Base-by-base conservation (phyloP, 2,113 vertebrate species). In the Columbina picui region DNA sequence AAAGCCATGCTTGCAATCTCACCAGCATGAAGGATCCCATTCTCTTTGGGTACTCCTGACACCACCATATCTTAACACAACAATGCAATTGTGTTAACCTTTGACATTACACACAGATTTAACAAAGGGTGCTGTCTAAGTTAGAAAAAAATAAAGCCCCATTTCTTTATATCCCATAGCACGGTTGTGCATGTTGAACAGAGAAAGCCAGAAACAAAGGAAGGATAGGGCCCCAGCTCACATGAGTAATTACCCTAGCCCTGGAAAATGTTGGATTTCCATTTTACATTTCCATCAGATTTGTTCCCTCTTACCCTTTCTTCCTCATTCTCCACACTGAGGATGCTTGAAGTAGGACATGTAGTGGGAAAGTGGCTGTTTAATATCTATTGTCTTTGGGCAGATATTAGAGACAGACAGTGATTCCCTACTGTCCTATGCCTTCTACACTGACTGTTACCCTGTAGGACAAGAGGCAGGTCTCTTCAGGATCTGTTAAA, bases 1-100 rank as follows among this genome's bases (percentile, higher is more conserved):
- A 99, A 97, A 89, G 98, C 98, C 98, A 99, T 98, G 93, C 98
- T 99, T 95, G 98, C 96, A 0, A 98, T 98, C 87, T 99, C 98
- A 23, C 98, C 87, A 1, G 97, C 98, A 17, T 98, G 98, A n/a
- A 97, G 96, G 81, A 98, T 98, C 45, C 98, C 98, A 26, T 98
- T 99, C 86, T 98, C 98, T 55, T 30, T 97, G 3, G 98, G 98
- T 9, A 99, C 97, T 9, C 98, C 98, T 0, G 98, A 99, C 57
- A 99, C 98, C 73, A 98, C 98, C 98, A 99, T 98, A 89, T 99
- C 98, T 99, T 70, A 94, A 96, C 56, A 96, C 7, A 96, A 74
- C 78, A 59, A 84, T n/a, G 27, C 23, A 94, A 70, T 16, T 59
- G 3, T 67, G 25, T 97, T 88, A 96, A 38, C 8, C 2, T 74